phyloP scores from a whole-genome alignment of 2,113 vertebrate species.

The Sorex fumeus region DNA sequence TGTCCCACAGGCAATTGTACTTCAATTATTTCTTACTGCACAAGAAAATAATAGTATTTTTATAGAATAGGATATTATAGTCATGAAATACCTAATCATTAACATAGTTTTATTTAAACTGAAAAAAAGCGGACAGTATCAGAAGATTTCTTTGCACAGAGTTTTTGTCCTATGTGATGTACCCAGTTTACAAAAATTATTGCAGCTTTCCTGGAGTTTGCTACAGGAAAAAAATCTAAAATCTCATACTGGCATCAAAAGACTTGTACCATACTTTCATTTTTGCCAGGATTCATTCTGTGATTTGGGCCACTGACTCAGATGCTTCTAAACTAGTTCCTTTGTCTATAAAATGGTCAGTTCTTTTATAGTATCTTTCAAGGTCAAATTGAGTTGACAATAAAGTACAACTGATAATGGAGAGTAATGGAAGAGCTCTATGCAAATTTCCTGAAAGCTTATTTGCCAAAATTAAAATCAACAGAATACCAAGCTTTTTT shows the following conservation, averaged over 20 bases:
- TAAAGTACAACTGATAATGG: not conserved
- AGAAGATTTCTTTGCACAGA: conserved; percentile 12
- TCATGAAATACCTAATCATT: conserved; percentile 41
- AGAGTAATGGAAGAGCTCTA: not conserved
- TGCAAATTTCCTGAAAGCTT: not conserved
- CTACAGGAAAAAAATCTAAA: not conserved
- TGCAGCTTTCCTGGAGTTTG: not conserved
- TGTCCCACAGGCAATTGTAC: conserved; percentile 50
- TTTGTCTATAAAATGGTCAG: not conserved
- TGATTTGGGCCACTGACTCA: not conserved
- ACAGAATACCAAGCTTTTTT: not conserved
- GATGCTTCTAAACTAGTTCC: not conserved
- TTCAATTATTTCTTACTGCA: conserved; percentile 70
- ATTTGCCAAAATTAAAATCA: conserved; percentile 28
- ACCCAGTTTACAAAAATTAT: not conserved
- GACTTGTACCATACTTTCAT: not conserved
- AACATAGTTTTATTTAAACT: conserved; percentile 61
- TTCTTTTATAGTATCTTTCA: not conserved
- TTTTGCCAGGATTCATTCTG: not conserved
- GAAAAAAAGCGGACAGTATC: conserved; percentile 9
- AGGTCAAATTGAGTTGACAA: not conserved
- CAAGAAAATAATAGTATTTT: conserved; percentile 58
- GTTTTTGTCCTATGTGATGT: not conserved
- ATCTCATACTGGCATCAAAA: not conserved
- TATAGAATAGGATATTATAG: conserved; percentile 51